A percentile compares a stretch with the other conserved stretches of the same genome.
phyloP scores from a whole-genome alignment of 2,797 vertebrate species.

The Neosalanx taihuensis region DNA sequence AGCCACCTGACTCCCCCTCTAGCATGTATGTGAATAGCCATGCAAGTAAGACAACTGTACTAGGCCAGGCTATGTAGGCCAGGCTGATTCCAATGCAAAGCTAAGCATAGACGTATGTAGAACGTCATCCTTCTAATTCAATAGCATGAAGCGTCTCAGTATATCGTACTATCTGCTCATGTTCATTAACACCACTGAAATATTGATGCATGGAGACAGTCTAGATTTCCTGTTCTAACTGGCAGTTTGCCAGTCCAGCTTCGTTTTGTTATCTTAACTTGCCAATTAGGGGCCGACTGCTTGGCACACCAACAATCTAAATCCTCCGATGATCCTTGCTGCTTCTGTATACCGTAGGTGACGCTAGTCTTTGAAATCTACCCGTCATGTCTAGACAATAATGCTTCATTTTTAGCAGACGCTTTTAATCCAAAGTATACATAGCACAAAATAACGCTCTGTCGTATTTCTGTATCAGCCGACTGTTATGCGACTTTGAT shows the following conservation, averaged over 20 bases:
- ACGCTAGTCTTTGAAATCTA: background rate
- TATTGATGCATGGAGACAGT: conserved; percentile 26
- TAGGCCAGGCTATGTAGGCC: no score
- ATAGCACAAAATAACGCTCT: background rate
- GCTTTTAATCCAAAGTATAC: no score
- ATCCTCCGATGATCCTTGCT: no score
- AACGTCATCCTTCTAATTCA: background rate
- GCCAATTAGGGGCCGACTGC: conserved; percentile 18
- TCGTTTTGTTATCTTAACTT: conserved; percentile 14
- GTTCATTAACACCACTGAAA: conserved; percentile 26
- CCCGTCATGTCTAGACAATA: background rate
- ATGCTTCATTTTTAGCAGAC: no score
- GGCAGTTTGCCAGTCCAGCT: conserved; percentile 1
- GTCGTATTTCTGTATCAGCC: background rate
- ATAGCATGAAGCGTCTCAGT: background rate
- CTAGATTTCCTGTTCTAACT: conserved; percentile 5
- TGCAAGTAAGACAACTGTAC: no score
- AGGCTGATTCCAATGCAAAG: no score
- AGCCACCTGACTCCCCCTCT: no score
- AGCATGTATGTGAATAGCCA: no score
- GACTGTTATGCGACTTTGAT: background rate
- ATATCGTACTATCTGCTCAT: background rate
- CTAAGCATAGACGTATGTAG: background rate
- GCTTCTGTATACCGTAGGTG: background rate
- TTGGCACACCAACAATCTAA: background rate